Base-by-base conservation (phyloP, 2,113 vertebrate species). In the Acanthochromis polyacanthus region DNA sequence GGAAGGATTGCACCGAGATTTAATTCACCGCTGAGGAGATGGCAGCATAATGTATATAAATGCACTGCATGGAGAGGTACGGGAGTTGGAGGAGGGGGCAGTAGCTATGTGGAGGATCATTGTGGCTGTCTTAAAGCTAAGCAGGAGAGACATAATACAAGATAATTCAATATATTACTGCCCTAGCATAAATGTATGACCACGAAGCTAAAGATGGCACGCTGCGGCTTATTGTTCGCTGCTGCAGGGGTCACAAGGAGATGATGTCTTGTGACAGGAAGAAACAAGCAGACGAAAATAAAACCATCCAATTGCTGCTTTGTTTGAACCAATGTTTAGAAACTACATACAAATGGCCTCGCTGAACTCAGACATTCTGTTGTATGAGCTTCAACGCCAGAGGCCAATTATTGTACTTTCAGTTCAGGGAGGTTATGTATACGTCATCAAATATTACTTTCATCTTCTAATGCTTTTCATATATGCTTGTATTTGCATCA, bases 41-140 rank as follows among this genome's bases (percentile, higher is more conserved):
- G 88, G 87, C 77, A 84, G 85, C 75, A 82, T 91, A 91, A 94
- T 88, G 92, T 90, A 90, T 87, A 91, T 89, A 89, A 91, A 92
- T 90, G 86, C 77, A 78, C 71, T 73, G 36, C 57, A 81, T 62
- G 50, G 75, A 90, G 78, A 79, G n/a, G 23, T 70, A 83, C 71
- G 65, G 75, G 67, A 10, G n/a, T n/a, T 9, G 46, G 46, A n/a
- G n/a, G n/a, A n/a, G 48, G 57, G 53, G 50, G 40, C 69, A 79
- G 72, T 53, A 28, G 48, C 62, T 76, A 43, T 61, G 10, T 22
- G 61, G 74, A 79, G 73, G 59, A 69, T 85, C 82, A 80, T 72
- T 69, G 68, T 57, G 64, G 69, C 60, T 38, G 75, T 81, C 83
- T 83, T 71, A 57, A 75, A 81, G 85, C 70, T 78, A 82, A 88